Conservation (phyloP, 2,113 vertebrate genomes). For the Halcyon malimbica region DNA sequence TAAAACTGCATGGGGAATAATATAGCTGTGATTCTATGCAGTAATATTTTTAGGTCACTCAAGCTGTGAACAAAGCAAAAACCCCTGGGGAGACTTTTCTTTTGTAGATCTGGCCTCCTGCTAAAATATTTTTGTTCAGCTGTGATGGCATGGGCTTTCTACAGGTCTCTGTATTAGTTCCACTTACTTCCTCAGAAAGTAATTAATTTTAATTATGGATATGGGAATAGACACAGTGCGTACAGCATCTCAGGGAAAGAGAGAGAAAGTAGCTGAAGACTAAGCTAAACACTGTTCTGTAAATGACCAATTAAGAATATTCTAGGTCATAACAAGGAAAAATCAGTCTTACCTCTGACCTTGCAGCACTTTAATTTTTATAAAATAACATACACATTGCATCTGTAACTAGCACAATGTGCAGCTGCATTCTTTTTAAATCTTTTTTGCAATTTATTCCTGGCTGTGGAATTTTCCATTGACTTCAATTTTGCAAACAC, state of each 20-base stretch:
- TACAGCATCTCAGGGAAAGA: neutral
- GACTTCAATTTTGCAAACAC: neutral
- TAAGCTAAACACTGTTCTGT: neutral
- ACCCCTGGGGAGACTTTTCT: neutral
- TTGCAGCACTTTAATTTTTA: neutral
- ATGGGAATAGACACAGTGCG: neutral
- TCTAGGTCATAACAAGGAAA: neutral
- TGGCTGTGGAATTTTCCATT: neutral
- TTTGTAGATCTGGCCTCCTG: neutral
- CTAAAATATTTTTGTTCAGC: constrained; percentile 7
- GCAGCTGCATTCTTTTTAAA: neutral
- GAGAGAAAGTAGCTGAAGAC: neutral
- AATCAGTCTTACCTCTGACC: neutral
- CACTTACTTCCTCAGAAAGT: neutral
- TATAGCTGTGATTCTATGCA: neutral
- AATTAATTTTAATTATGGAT: neutral
- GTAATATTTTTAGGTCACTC: constrained; percentile 49
- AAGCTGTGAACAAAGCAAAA: constrained; percentile 61
- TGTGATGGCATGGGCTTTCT: neutral
- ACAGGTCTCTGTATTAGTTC: neutral
- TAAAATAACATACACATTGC: neutral
- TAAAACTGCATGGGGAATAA: neutral
- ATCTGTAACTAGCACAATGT: neutral
- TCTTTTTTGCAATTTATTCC: neutral
- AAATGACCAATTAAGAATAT: neutral